Evolutionary conservation across 2,113 vertebrate genomes (phyloP), one percentile per base, ranked within the genome.

Genomic region (Ginglymostoma cirratum): DNA sequence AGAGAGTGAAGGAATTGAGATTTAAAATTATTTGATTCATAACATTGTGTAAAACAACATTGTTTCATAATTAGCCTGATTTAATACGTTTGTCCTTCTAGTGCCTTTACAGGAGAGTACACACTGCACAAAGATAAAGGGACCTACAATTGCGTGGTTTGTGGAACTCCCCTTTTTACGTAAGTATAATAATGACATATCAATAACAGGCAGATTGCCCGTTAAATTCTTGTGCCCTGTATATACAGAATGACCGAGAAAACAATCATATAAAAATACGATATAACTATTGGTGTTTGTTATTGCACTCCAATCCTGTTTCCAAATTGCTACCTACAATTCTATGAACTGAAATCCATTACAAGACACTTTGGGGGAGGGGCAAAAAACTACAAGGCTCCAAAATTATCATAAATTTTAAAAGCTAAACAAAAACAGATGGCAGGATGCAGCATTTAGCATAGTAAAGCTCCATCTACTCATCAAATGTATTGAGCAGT

Each of bases 31-130:
- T 2, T 52, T 52, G 27, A 4, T 61, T 90, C 34, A 52, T 61
- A 61, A 19, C 38, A 61, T 61, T 61, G 3, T 1, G 19, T 94
- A 27, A 45, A 69, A 76, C 48, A 72, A 52, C 0, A 3, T 52
- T 45, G 42, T 42, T 95, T 72, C 34, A 52, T 7, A 95, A 48
- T 95, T 95, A 15, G 34, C 93, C 2, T 52, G 17, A 85, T 34
- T 90, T 19, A 34, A 17, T 86, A 30, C 12, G 17, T 90, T 85
- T 96, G 86, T 52, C 78, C 85, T 97, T 96, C 96, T 97, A 99
- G 99, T 97, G 99, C 99, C 97, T 99, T 99, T 97, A 97, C 98
- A 87, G 99, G 99, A 96, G 98, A 98, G 97, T 98, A 98, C 90
- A 98, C 97, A 7, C 96, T 98, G 96, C 97, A 98, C 94, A 99